Conservation (phyloP, 2,888 invertebrate species). For the Abrostola triplasia region DNA sequence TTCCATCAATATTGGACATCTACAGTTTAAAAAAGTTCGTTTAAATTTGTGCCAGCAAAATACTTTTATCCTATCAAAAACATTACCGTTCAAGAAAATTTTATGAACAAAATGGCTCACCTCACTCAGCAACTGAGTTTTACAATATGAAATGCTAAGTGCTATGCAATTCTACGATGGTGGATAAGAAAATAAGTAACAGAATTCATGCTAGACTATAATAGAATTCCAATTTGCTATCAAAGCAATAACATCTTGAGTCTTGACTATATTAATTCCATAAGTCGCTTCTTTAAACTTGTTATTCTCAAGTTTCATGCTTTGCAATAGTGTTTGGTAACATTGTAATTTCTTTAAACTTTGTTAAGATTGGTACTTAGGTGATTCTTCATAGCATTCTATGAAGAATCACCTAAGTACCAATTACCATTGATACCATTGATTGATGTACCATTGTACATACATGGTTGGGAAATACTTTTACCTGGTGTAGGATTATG, state of each 20-base stretch:
- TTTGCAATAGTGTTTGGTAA: conserved; percentile 13
- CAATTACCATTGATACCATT: no score
- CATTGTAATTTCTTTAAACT: not conserved
- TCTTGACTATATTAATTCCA: conserved; percentile 49
- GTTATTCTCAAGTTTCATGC: conserved; percentile 26
- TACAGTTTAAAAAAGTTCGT: not conserved
- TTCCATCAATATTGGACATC: no score
- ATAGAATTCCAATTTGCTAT: conserved; percentile 58
- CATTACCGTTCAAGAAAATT: conserved; percentile 19
- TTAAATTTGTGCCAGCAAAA: not conserved
- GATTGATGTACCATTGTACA: no score
- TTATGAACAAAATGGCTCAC: conserved; percentile 34
- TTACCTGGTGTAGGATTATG: no score
- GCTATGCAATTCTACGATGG: conserved; percentile 50
- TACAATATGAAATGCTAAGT: conserved; percentile 49
- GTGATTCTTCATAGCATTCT: no score
- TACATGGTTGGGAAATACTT: no score
- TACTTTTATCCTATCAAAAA: no score
- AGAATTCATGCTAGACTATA: conserved; percentile 52
- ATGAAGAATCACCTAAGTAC: no score
- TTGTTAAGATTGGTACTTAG: not conserved
- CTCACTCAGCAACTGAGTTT: conserved; percentile 36
- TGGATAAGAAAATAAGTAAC: conserved; percentile 55
- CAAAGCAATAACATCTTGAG: conserved; percentile 51
- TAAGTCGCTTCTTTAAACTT: conserved; percentile 36